Evolutionary conservation across 2,888 invertebrate species (phyloP).

Genomic region (Marronus borbonicus): DNA sequence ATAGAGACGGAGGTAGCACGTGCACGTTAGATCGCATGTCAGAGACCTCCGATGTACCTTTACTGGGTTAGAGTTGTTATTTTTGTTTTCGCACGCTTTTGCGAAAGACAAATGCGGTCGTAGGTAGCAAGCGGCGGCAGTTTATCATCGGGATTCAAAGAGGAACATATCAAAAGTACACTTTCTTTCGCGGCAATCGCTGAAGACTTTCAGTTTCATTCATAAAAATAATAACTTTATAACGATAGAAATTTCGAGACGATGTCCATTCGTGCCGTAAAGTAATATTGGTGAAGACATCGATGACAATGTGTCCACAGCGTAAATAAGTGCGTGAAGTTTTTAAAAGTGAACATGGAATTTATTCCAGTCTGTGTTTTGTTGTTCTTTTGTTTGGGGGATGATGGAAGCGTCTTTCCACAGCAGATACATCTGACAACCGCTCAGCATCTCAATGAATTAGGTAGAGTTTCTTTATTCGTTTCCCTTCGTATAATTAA

Average conservation of each 20-base stretch:
- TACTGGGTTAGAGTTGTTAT: slow-evolving; percentile 47
- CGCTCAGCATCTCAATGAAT: slow-evolving; percentile 29
- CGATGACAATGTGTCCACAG: slow-evolving; percentile 7
- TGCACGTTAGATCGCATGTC: slow-evolving; percentile 51
- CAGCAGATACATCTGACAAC: slow-evolving; percentile 14
- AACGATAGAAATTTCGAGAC: no score
- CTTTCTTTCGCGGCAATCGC: not conserved
- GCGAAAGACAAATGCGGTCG: slow-evolving; percentile 27
- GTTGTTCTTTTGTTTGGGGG: slow-evolving; percentile 39
- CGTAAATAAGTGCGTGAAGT: slow-evolving; percentile 30
- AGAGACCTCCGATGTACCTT: slow-evolving; percentile 48
- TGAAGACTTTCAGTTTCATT: slow-evolving; percentile 4
- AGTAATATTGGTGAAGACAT: not conserved
- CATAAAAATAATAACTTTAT: no score
- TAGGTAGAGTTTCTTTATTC: slow-evolving; percentile 11
- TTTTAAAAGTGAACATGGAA: slow-evolving; percentile 45
- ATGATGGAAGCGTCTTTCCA: slow-evolving; percentile 39
- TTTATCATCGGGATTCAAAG: not conserved
- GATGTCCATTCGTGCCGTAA: not conserved
- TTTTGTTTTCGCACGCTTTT: slow-evolving; percentile 51
- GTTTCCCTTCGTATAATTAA: not conserved
- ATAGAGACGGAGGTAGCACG: slow-evolving; percentile 50
- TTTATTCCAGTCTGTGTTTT: slow-evolving; percentile 43
- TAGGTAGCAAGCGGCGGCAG: slow-evolving; percentile 8
- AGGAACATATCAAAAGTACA: not conserved